Percentiles rank a stretch among this genome's conserved stretches.
These are phyloP conservation scores for Bergia puertoricense DNA, from an alignment of 92 coral and sea anemone genomes.

Conservation along the genomic window DNA sequence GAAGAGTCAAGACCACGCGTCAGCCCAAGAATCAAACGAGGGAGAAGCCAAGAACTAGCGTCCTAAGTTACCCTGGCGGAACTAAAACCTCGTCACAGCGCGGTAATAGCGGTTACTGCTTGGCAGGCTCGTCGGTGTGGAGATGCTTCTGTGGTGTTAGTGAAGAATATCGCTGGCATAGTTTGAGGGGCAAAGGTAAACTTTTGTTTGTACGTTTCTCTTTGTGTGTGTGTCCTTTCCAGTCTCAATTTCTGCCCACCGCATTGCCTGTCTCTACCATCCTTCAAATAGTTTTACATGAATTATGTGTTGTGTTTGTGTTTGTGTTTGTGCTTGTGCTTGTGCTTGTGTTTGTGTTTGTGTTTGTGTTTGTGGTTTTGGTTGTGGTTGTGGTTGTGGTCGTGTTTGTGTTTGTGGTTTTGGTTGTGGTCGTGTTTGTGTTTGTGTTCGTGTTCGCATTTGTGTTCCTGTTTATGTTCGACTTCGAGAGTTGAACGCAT, in stretches of 20 bases:
- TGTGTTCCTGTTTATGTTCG: no score
- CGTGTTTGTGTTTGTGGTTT: no score
- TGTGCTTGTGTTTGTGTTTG: neutral
- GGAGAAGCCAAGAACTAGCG: neutral
- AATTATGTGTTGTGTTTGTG: neutral
- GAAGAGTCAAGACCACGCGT: neutral
- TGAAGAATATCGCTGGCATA: conserved; percentile 27
- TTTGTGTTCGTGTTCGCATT: no score
- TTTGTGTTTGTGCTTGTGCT: neutral
- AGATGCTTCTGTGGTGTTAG: conserved; percentile 19
- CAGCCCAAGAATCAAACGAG: neutral
- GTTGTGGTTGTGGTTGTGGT: neutral
- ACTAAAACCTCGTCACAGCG: neutral
- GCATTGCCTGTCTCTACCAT: neutral
- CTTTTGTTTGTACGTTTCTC: neutral
- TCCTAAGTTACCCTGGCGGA: conserved; percentile 24
- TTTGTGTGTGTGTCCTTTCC: neutral
- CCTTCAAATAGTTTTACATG: neutral
- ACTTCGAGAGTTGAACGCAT: no score
- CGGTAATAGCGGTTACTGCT: neutral
- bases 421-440: no score
- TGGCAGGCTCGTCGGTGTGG: conserved; percentile 3
- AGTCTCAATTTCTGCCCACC: no score
- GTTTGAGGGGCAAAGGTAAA: conserved; percentile 30
- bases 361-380: neutral